Conservation (phyloP, 2,797 vertebrate species). For the Basileuterus tristriatus region DNA sequence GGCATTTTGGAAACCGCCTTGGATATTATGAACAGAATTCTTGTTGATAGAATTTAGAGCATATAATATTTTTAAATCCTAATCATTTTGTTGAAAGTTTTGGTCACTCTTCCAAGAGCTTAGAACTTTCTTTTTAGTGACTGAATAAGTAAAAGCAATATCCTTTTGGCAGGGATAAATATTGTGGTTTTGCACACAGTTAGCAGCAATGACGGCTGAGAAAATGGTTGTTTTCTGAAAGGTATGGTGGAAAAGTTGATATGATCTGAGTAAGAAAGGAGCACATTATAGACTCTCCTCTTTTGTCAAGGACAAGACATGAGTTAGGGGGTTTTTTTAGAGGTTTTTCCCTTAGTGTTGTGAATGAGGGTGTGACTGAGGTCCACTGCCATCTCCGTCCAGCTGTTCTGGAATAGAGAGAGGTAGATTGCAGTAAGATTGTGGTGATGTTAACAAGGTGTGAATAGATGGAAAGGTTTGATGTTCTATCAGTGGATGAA, state of each 20-base stretch:
- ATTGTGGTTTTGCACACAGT: neutral
- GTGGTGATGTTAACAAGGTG: neutral
- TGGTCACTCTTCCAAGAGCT: neutral
- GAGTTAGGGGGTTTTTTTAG: rapidly evolving
- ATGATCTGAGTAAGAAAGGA: neutral
- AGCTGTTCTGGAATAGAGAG: neutral
- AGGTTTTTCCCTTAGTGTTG: neutral
- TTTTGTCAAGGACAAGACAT: rapidly evolving
- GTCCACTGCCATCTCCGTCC: neutral
- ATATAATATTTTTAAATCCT: neutral
- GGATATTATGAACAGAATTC: neutral
- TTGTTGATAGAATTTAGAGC: neutral
- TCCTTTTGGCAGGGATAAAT: neutral
- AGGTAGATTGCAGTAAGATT: neutral
- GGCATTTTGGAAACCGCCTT: neutral
- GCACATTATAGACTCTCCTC: no score
- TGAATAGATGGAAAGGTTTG: neutral
- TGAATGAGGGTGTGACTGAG: neutral
- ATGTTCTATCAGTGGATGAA: neutral
- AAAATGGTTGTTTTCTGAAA: neutral
- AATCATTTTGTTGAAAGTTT: neutral
- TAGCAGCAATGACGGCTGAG: neutral
- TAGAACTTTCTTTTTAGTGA: neutral
- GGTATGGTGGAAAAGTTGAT: neutral
- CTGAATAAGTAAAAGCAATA: neutral